These are phyloP conservation scores for Xanthorhoe designata DNA, from an alignment of 2,888 invertebrate genomes.

Conservation along the genomic window DNA sequence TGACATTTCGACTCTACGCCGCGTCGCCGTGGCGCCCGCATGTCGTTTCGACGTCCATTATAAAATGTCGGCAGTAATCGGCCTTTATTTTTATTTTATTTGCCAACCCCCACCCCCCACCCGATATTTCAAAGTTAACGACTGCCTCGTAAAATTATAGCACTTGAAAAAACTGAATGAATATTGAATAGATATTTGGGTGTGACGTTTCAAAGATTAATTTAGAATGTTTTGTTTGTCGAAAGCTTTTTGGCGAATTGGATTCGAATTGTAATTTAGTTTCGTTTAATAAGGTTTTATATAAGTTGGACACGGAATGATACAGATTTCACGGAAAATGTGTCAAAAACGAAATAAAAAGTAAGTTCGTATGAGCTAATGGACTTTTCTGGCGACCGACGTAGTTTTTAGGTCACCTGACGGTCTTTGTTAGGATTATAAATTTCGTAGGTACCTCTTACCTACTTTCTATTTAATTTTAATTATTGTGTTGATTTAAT, in stretches of 20 bases:
- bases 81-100: conserved; percentile 85
- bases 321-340: neutral
- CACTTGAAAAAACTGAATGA: conserved; percentile 74
- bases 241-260: conserved; percentile 18
- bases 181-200: conserved; percentile 60
- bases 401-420: too few species aligned
- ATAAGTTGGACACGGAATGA: conserved; percentile 3
- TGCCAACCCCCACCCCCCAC: conserved; percentile 66
- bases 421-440: too few species aligned
- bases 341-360: neutral
- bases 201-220: conserved; percentile 49
- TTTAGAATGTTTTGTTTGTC: conserved; percentile 19
- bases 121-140: conserved; percentile 85
- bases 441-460: too few species aligned
- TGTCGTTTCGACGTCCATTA: conserved; percentile 83
- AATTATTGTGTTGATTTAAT: too few species aligned
- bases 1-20: conserved; percentile 49
- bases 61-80: conserved; percentile 84
- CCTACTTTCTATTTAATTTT: too few species aligned
- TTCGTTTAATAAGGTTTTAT: conserved; percentile 9
- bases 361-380: too few species aligned
- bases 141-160: conserved; percentile 80
- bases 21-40: conserved; percentile 77
- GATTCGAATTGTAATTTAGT: conserved; percentile 1
- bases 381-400: too few species aligned